phyloP scores from a whole-genome alignment of 1,140 invertebrate species.

The Reticulitermes speratus region DNA sequence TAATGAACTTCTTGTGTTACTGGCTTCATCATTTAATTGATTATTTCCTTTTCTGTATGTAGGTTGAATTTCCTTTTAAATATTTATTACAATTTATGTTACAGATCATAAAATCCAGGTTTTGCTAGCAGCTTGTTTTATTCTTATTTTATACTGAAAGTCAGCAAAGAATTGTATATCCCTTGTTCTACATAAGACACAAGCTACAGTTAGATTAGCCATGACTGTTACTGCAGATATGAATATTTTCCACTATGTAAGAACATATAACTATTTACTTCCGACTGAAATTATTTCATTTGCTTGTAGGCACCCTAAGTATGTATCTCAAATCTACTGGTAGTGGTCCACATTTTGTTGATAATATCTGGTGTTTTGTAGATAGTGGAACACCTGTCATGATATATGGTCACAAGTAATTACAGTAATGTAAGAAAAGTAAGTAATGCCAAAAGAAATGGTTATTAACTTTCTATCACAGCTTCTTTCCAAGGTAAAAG shows the following conservation, averaged over 20 bases:
- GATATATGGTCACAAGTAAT: not conserved
- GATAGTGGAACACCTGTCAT: not conserved
- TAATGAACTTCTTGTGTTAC: too few species aligned
- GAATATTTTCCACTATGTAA: not conserved
- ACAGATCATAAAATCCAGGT: too few species aligned
- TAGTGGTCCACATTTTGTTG: too few species aligned
- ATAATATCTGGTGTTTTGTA: not conserved
- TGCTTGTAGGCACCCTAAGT: not conserved
- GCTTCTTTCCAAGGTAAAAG: not conserved
- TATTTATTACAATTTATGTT: not conserved
- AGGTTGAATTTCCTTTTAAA: not conserved
- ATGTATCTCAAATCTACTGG: too few species aligned
- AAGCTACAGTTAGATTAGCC: not conserved
- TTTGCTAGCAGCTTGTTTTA: too few species aligned
- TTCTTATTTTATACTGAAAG: not conserved
- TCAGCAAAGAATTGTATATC: not conserved
- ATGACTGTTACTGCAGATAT: not conserved
- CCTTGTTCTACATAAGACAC: not conserved
- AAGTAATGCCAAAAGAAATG: not conserved
- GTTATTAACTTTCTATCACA: not conserved
- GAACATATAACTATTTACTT: too few species aligned
- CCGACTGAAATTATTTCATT: not conserved
- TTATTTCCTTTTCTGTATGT: not conserved
- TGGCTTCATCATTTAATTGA: too few species aligned
- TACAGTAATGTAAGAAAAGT: not conserved